Evolutionary conservation across 2,113 vertebrate genomes (phyloP).

Genomic region (Gobio gobio): DNA sequence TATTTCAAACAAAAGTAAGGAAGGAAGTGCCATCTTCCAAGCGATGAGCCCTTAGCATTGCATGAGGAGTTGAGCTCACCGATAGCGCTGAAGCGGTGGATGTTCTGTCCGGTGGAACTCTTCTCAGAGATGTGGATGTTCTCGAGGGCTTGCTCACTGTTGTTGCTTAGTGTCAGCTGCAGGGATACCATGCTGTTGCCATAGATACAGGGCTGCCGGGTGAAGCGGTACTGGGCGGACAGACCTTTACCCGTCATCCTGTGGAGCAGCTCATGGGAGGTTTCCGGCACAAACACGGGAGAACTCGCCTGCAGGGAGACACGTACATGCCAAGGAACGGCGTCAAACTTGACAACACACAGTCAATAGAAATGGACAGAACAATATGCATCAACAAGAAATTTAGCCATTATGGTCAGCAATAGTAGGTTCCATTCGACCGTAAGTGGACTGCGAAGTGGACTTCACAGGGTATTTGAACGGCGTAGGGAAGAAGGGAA

Average conservation of each 20-base stretch:
- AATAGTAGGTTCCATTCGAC: no score
- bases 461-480: no score
- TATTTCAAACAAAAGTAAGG: background rate
- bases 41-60: background rate
- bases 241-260: constrained; percentile 94
- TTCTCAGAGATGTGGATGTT: constrained; percentile 84
- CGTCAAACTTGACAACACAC: background rate
- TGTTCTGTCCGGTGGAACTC: constrained; percentile 77
- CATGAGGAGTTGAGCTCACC: constrained; percentile 61
- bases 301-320: constrained; percentile 75
- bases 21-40: background rate
- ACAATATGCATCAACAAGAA: background rate
- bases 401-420: background rate
- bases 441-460: no score
- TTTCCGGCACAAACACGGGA: constrained; percentile 82
- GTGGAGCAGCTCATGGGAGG: constrained; percentile 87
- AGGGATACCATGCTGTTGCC: constrained; percentile 86
- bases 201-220: constrained; percentile 86
- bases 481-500: no score
- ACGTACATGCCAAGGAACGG: background rate
- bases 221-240: constrained; percentile 87
- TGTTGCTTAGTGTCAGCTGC: constrained; percentile 85
- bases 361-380: background rate
- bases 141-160: constrained; percentile 83
- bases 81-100: constrained; percentile 84